Evolutionary conservation across 2,888 invertebrate genomes (phyloP).

Genomic region (Ommatoiulus sabulosus): DNA sequence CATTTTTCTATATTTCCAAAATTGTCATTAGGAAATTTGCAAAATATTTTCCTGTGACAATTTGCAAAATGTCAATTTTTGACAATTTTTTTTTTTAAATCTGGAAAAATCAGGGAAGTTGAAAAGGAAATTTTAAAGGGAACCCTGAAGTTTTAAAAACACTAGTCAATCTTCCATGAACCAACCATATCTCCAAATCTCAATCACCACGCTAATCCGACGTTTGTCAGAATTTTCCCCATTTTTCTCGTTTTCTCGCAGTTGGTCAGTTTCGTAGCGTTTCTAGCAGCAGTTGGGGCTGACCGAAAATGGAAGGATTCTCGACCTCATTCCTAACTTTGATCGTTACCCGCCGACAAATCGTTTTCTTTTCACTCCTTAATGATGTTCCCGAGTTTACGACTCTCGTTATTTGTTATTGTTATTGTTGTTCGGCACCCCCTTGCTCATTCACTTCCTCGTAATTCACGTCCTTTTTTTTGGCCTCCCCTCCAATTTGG

Average conservation of each 20-base stretch:
- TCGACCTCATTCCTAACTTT: constrained; percentile 18
- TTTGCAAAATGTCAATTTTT: no score
- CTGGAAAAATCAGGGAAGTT: no score
- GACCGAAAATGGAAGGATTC: neutral
- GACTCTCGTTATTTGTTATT: neutral
- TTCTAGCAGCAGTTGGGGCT: no score
- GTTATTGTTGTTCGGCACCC: no score
- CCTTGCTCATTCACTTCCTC: no score
- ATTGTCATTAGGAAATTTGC: no score
- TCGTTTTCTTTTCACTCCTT: constrained; percentile 6
- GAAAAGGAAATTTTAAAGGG: no score
- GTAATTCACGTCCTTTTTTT: neutral
- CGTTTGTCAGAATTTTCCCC: neutral
- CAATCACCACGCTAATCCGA: neutral
- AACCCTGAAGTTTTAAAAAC: no score
- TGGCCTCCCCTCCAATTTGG: neutral
- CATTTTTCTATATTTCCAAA: no score
- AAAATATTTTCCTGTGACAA: no score
- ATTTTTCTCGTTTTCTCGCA: neutral
- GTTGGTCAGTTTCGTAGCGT: neutral
- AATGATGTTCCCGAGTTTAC: constrained; percentile 7
- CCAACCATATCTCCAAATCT: neutral
- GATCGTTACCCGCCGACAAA: constrained; percentile 19
- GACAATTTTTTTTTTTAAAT: no score
- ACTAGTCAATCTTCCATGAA: neutral